Conservation (phyloP, 1,140 invertebrate species). For the Venturia canescens region DNA sequence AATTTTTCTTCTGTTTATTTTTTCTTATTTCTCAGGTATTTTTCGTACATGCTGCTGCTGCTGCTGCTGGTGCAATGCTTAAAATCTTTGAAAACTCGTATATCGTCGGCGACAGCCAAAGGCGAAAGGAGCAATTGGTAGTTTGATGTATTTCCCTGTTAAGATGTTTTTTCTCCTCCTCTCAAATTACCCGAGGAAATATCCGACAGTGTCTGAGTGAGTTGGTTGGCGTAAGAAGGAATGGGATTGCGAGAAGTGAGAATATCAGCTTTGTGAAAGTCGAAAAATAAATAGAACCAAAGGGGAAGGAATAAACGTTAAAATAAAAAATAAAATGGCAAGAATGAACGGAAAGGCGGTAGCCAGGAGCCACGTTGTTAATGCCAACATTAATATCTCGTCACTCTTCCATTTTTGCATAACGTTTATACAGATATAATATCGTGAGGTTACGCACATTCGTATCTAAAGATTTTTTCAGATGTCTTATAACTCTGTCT, state of each 20-base stretch:
- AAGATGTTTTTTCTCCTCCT: neutral
- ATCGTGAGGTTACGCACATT: too few species aligned
- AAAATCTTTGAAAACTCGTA: neutral
- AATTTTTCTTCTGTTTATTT: neutral
- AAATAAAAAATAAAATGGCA: neutral
- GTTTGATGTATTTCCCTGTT: neutral
- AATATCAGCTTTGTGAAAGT: neutral
- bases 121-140: neutral
- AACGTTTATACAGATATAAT: neutral
- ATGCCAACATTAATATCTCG: constrained; percentile 64
- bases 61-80: neutral
- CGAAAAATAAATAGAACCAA: neutral
- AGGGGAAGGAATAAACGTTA: constrained; percentile 1
- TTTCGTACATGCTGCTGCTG: neutral
- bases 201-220: neutral
- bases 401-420: constrained; percentile 53
- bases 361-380: constrained; percentile 59
- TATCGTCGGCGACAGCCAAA: neutral
- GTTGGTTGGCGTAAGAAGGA: neutral
- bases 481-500: neutral
- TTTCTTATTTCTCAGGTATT: neutral
- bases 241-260: neutral
- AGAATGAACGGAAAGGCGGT: constrained; percentile 46
- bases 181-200: neutral
- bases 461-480: too few species aligned